phyloP scores from a whole-genome alignment of 1,140 invertebrate species.

The Ips nitidus region DNA sequence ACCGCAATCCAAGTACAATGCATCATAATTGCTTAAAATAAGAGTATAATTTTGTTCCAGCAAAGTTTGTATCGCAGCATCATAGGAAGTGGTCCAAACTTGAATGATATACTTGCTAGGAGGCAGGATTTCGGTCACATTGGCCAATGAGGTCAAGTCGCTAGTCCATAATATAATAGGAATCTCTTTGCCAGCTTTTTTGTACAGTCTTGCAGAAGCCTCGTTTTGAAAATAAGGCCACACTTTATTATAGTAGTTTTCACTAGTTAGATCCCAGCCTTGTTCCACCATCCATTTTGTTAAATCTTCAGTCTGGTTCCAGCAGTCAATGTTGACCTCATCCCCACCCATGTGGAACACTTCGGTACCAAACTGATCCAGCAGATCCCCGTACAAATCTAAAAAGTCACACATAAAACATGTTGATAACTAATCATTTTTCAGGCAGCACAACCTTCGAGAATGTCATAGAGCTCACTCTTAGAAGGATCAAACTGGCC shows the following conservation, averaged over 20 bases:
- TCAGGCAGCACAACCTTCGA: slow-evolving; percentile 54
- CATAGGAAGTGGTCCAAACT: slow-evolving; percentile 70
- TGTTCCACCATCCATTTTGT: slow-evolving; percentile 63
- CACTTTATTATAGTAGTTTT: slow-evolving; percentile 53
- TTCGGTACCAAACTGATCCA: slow-evolving; percentile 61
- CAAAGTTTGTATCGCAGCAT: slow-evolving; percentile 64
- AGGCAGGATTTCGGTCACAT: slow-evolving; percentile 62
- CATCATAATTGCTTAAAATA: slow-evolving; percentile 82
- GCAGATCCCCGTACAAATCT: slow-evolving; percentile 63
- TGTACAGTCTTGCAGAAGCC: slow-evolving; percentile 52
- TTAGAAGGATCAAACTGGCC: slow-evolving; percentile 83
- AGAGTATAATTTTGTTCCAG: slow-evolving; percentile 68
- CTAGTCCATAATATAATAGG: slow-evolving; percentile 73
- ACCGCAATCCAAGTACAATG: slow-evolving; percentile 80
- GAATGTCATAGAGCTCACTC: slow-evolving; percentile 67
- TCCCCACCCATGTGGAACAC: slow-evolving; percentile 81
- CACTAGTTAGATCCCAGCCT: slow-evolving; percentile 59
- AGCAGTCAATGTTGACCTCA: slow-evolving; percentile 73
- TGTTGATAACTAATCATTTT: not conserved
- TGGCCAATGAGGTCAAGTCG: slow-evolving; percentile 59
- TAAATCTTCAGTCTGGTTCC: slow-evolving; percentile 68
- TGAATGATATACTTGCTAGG: slow-evolving; percentile 72
- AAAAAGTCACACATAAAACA: not conserved
- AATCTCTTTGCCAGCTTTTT: slow-evolving; percentile 47
- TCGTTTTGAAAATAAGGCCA: slow-evolving; percentile 67